phyloP scores from a whole-genome alignment of 1,140 invertebrate species.

The Phocides pigmalion region DNA sequence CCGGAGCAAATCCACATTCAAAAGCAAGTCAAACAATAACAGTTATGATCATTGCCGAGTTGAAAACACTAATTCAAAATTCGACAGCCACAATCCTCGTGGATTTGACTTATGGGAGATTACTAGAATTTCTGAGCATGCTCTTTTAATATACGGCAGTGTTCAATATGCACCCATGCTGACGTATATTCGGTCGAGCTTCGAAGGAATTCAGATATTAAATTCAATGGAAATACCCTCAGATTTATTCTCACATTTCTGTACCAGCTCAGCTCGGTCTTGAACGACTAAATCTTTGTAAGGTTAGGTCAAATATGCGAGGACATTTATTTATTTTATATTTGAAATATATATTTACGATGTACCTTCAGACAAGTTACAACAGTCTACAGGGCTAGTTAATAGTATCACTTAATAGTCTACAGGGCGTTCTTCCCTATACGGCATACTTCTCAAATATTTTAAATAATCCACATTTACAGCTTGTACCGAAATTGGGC shows the following conservation, averaged over 20 bases:
- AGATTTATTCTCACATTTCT: constrained; percentile 29
- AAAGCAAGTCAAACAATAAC: too few species aligned
- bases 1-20: too few species aligned
- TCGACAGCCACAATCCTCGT: background rate
- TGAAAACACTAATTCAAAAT: background rate
- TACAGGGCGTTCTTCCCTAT: too few species aligned
- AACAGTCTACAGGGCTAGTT: too few species aligned
- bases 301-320: constrained; percentile 3
- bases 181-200: constrained; percentile 14
- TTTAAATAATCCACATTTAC: too few species aligned
- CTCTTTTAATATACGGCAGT: constrained; percentile 24
- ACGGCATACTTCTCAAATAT: too few species aligned
- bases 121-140: background rate
- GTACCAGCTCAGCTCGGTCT: constrained; percentile 17
- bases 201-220: constrained; percentile 33
- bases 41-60: too few species aligned
- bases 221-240: constrained; percentile 34
- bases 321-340: too few species aligned
- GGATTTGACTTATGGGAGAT: constrained; percentile 1
- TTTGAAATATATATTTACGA: too few species aligned
- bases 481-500: too few species aligned
- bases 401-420: too few species aligned
- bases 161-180: constrained; percentile 27
- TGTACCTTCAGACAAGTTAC: too few species aligned
- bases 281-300: constrained; percentile 26